phyloP scores from a whole-genome alignment of 2,113 vertebrate genomes.

The Bolborhynchus lineola region DNA sequence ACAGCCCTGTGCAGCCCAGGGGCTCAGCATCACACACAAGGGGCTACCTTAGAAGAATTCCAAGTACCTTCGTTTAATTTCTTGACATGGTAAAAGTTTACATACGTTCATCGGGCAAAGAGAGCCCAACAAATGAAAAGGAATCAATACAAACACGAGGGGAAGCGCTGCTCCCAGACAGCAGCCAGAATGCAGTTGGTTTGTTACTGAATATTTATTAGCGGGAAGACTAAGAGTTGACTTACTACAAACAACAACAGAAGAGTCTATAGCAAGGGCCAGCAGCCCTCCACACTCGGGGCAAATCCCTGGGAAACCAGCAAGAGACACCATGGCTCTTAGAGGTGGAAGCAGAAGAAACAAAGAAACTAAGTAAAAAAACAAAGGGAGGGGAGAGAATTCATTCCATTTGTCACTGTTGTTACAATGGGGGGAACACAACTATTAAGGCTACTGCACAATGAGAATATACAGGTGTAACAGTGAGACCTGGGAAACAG shows the following conservation, averaged over 20 bases:
- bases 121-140: conserved; percentile 54
- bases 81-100: conserved; percentile 78
- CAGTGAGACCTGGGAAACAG: conserved; percentile 44
- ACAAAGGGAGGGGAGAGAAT: not conserved
- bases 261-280: conserved; percentile 49
- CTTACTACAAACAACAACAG: conserved; percentile 69
- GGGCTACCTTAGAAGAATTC: conserved; percentile 69
- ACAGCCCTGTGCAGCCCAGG: not conserved
- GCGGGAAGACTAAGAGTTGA: conserved; percentile 70
- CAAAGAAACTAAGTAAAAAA: not conserved
- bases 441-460: conserved; percentile 66
- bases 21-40: conserved; percentile 29
- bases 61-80: conserved; percentile 81
- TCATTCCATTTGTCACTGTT: conserved; percentile 53
- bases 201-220: conserved; percentile 76
- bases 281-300: not conserved
- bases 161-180: conserved; percentile 28
- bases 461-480: conserved; percentile 40
- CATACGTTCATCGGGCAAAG: conserved; percentile 62
- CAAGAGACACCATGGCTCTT: conserved; percentile 62
- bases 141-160: conserved; percentile 62
- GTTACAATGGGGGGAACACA: conserved; percentile 56
- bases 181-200: conserved; percentile 67
- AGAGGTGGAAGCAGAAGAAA: conserved; percentile 21
- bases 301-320: conserved; percentile 57